phyloP scores from a whole-genome alignment of 2,888 invertebrate genomes.

The Seira sanloemensis region DNA sequence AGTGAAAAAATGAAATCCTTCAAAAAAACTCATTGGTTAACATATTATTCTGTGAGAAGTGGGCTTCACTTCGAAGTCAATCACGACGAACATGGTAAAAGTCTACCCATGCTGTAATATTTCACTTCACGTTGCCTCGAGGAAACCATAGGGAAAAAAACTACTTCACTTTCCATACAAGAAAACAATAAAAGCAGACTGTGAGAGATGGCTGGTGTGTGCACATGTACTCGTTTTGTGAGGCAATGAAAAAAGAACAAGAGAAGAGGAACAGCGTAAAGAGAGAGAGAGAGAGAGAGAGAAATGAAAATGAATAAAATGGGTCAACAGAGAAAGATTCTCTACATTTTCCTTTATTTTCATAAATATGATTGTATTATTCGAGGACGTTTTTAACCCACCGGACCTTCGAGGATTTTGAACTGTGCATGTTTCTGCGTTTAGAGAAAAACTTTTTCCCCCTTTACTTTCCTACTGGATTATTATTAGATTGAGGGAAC shows the following conservation, averaged over 20 bases:
- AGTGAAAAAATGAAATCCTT: no score
- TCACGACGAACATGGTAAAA: no score
- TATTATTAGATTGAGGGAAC: conserved; percentile 6
- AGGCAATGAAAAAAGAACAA: not conserved
- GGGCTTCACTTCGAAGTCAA: not conserved
- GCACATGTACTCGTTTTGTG: no score
- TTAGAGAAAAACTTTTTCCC: not conserved
- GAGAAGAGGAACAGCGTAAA: not conserved
- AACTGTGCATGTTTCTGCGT: no score
- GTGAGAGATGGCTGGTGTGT: not conserved
- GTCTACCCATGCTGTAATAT: no score
- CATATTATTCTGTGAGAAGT: not conserved
- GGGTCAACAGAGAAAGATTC: conserved; percentile 37
- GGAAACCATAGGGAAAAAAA: conserved; percentile 9
- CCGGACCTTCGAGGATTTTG: not conserved
- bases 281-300: not conserved
- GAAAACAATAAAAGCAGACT: not conserved
- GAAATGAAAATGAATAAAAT: conserved; percentile 34
- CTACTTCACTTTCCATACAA: not conserved
- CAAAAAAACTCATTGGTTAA: no score
- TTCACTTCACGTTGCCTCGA: conserved; percentile 5
- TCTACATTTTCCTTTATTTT: conserved; percentile 5
- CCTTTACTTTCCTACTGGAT: not conserved
- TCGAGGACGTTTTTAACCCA: not conserved
- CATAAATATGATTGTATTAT: not conserved